Evolutionary conservation across 1,140 invertebrate genomes (phyloP), one percentile per base, ranked within the genome.

Genomic region (Apocrypta bakeri): DNA sequence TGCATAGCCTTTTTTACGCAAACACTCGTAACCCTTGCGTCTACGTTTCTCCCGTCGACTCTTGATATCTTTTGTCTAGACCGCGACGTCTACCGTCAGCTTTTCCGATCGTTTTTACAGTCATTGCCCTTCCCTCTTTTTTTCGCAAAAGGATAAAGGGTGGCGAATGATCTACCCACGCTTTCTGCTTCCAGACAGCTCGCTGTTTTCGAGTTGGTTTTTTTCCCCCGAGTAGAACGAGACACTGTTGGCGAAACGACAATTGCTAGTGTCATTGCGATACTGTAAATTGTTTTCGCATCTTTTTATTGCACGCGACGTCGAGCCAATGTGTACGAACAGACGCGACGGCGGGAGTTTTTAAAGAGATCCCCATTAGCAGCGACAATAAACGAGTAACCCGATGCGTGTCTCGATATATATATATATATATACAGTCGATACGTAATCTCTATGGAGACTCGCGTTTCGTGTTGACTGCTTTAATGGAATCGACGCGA

Each of bases 11-110:
- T 25, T 29, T 24, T 25, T 14, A 24, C 21, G 27, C 27, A 66
- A 3, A 6, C 48, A 21, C 48, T 37, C 9, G 33, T 17, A 56
- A 21, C 48, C 64, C 27, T 66, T 25, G 25, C 14, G 24, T 24
- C 64, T 7, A 8, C 64, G 11, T 37, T 61, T n/a, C 56, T n/a
- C 56, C 9, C 63, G 24, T 27, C 6, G 25, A 9, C 63, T 66
- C 63, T 66, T 66, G 63, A 66, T 66, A 27, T 21, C 63, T 66
- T 66, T 66, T 66, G 63, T 66, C 63, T 66, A 27, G 63, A 24
- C 24, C 27, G 27, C 27, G 68, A 14, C 68, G 68, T 71, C 68
- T 71, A 31, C 68, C 68, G 68, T 71, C 68, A 71, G 68, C 68
- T 71, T 71, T 71, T 71, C 68, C 68, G 68, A 71, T 71, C 68